Evolutionary conservation across 2,888 invertebrate species (phyloP).

Genomic region (Brenthis daphne): DNA sequence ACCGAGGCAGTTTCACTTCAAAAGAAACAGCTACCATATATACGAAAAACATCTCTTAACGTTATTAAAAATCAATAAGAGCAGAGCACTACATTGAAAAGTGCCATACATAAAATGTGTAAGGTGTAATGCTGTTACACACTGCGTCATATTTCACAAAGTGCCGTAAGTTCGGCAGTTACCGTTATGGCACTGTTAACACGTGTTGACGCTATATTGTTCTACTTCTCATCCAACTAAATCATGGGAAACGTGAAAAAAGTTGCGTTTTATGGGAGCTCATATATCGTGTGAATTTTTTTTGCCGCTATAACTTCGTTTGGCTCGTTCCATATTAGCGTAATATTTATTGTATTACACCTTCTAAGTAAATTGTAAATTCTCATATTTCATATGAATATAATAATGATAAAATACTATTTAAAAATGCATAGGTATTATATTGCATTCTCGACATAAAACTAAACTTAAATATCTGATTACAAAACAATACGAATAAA

Average conservation of each 20-base stretch:
- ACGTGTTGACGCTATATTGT: conserved; percentile 76
- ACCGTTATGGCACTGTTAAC: conserved; percentile 78
- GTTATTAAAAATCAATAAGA: conserved; percentile 18
- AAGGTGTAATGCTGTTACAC: conserved; percentile 61
- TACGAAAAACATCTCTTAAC: neutral
- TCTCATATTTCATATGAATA: too few relatives aligned
- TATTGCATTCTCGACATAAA: too few relatives aligned
- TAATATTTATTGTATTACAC: conserved; percentile 1
- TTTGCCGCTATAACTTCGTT: neutral
- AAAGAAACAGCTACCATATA: neutral
- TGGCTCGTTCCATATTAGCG: conserved; percentile 6
- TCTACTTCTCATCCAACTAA: conserved; percentile 62
- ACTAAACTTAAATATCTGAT: too few relatives aligned
- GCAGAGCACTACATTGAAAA: conserved; percentile 15
- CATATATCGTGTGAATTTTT: conserved; percentile 38
- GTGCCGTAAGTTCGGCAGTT: conserved; percentile 80
- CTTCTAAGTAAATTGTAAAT: neutral
- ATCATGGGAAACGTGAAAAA: conserved; percentile 58
- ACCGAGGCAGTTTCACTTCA: too few relatives aligned
- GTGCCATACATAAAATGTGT: conserved; percentile 26
- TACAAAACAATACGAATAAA: too few relatives aligned
- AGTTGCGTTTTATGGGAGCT: conserved; percentile 41
- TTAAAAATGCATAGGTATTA: too few relatives aligned
- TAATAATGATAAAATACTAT: too few relatives aligned
- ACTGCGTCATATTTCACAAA: conserved; percentile 79